Base-by-base conservation (phyloP, 2,888 invertebrate species). In the Octonoba sinensis region DNA sequence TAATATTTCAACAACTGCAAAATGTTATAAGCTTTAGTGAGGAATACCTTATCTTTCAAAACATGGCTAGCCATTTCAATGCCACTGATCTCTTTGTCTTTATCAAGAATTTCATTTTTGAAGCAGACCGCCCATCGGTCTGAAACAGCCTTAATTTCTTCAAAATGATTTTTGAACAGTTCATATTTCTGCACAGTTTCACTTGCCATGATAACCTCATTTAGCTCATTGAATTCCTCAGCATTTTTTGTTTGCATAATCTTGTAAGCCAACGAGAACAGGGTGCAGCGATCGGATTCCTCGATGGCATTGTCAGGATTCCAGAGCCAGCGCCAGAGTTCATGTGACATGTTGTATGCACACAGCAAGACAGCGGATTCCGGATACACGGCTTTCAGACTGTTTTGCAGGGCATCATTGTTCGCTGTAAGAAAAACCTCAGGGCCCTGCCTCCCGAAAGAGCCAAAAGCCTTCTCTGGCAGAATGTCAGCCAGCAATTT, bases 341-440 rank as follows among this genome's bases (percentile, higher is more conserved):
- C 71, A 24, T 82, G 75, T 1, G 69, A 74, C 82, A 82, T 82
- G 16, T 75, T 67, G 47, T 74, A 82, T 27, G 82, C 73, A 62
- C 82, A 82, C 13, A 82, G 36, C 36, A 82, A 72, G 49, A 82
- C 75, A 16, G 82, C 74, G 54, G 70, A 69, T n/a, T 82, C 74
- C 6, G 82, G 82, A 59, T 74, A 82, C 16, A 82, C 82, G 16
- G 51, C 20, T 66, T 76, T 82, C 22, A 82, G 36, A 56, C 82
- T 76, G 15, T 72, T 66, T 24, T 76, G 76, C 2, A 76, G 49
- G 22, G 76, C 60, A 47, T 75, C 67, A n/a, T 67, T 60, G 24
- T 82, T 82, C 15, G 76, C 82, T n/a, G 82, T 76, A 3, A 82
- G 71, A 22, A 82, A 82, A 3, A 76, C 82, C 60, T 82, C 82